Evolutionary conservation across 2,888 invertebrate species (phyloP).

Genomic region (Pediacus dermestoides): DNA sequence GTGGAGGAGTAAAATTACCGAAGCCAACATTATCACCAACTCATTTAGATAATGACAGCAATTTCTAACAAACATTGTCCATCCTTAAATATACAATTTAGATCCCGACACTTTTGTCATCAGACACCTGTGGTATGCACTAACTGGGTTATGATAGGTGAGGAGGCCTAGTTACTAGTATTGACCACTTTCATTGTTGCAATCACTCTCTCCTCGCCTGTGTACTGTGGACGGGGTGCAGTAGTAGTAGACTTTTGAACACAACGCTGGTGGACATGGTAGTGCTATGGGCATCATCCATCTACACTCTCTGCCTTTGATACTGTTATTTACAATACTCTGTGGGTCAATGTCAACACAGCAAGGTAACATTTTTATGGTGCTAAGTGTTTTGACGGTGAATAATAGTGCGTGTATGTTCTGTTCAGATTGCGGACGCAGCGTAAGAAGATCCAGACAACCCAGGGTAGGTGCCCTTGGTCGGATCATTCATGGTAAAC

Average conservation of each 20-base stretch:
- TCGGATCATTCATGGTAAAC: constrained; percentile 73
- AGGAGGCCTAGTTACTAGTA: constrained; percentile 35
- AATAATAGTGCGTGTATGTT: too few species aligned
- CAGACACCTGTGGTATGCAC: constrained; percentile 3
- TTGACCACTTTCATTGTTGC: constrained; percentile 45
- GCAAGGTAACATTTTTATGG: constrained; percentile 46
- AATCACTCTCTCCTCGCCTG: constrained; percentile 41
- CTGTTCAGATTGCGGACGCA: constrained; percentile 64
- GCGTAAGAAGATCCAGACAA: constrained; percentile 59
- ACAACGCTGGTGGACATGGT: constrained; percentile 27
- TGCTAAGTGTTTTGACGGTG: too few species aligned
- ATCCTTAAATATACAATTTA: too few species aligned
- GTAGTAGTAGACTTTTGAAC: constrained; percentile 16
- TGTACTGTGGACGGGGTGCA: constrained; percentile 15
- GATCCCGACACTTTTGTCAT: not conserved
- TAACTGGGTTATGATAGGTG: constrained; percentile 34
- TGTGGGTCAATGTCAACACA: constrained; percentile 40
- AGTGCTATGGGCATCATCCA: constrained; percentile 40
- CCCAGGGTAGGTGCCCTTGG: constrained; percentile 55
- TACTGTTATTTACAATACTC: constrained; percentile 33
- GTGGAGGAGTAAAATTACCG: too few species aligned
- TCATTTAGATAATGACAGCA: constrained; percentile 1
- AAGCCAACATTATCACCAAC: too few species aligned
- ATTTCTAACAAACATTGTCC: not conserved
- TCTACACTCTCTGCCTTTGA: constrained; percentile 35